Base-by-base conservation (phyloP, 2,113 vertebrate genomes). In the Malurus melanocephalus region DNA sequence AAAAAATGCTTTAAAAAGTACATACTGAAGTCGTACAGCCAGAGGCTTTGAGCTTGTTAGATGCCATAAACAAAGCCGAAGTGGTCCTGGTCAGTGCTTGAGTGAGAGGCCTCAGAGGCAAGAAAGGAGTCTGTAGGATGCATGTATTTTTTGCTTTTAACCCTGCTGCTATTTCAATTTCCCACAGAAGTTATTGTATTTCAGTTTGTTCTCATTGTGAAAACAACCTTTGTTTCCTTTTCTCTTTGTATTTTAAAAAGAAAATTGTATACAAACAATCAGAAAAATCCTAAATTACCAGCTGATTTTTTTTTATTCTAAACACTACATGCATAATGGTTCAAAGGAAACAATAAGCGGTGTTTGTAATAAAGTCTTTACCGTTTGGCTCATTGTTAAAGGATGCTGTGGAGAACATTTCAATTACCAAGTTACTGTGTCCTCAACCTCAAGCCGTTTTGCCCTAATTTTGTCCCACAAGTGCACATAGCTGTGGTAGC, bases 181-280 rank as follows among this genome's bases (percentile, higher is more conserved):
- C 73, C 85, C 53, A 20, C 82, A 94, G 51, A 91, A 90, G n/a
- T 80, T 87, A 73, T 92, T 91, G 33, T 61, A 75, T 85, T 91
- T 87, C 89, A 51, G 53, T 87, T 91, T 93, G 52, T 89, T 95
- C 85, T 68, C 75, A 43, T 94, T 1, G 1, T 48, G 55, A 92
- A 10, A 38, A 38, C 38, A 90, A 88, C 43, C 45, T 91, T 93
- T 91, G 40, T 90, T 94, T 88, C 51, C 56, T 87, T 85, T 87
- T 68, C 24, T 89, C 11, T 30, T 71, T 80, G 27, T 30, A 80
- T 89, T 91, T 88, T 67, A 62, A 79, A 91, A 93, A 81, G 59
- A 81, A 90, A 82, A 75, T 88, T 68, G 46, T 57, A 35, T 85
- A 73, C 52, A 87, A 87, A 60, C 33, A 66, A 74, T 81, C 15